A percentile compares a stretch with the other conserved stretches of the same genome.
These are phyloP conservation scores for Cheirogaleus medius DNA, from an alignment of 2,113 vertebrate species.

Conservation along the genomic window DNA sequence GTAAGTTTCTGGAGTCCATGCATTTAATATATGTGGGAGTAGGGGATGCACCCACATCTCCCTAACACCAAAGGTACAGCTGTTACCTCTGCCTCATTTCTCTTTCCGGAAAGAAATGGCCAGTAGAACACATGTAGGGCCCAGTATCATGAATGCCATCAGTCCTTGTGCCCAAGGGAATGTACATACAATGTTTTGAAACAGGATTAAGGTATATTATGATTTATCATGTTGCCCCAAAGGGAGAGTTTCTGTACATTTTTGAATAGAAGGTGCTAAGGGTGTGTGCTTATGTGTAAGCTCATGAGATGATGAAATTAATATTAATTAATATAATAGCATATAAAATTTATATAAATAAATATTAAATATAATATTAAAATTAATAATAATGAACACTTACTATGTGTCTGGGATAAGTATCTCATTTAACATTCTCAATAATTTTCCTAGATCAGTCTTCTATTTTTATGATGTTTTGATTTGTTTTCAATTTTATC, in stretches of 20 bases:
- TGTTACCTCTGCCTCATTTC: neutral
- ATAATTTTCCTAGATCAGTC: neutral
- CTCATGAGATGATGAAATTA: neutral
- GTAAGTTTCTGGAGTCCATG: neutral
- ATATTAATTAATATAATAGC: neutral
- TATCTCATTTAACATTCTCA: neutral
- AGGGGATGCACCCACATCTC: neutral
- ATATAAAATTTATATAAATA: neutral
- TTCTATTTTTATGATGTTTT: neutral
- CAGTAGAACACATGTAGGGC: neutral
- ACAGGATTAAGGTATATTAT: neutral
- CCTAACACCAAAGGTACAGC: neutral
- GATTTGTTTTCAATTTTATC: neutral
- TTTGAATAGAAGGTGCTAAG: neutral
- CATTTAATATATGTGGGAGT: neutral
- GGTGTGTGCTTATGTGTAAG: neutral
- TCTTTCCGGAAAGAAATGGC: neutral
- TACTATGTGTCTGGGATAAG: neutral
- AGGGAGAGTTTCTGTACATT: neutral
- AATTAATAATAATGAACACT: neutral
- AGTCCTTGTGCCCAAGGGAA: neutral
- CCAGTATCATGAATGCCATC: fast-evolving
- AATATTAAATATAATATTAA: neutral
- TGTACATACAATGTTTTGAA: neutral
- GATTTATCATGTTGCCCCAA: neutral